phyloP scores from a whole-genome alignment of 1,140 invertebrate species.

The Delia radicum region DNA sequence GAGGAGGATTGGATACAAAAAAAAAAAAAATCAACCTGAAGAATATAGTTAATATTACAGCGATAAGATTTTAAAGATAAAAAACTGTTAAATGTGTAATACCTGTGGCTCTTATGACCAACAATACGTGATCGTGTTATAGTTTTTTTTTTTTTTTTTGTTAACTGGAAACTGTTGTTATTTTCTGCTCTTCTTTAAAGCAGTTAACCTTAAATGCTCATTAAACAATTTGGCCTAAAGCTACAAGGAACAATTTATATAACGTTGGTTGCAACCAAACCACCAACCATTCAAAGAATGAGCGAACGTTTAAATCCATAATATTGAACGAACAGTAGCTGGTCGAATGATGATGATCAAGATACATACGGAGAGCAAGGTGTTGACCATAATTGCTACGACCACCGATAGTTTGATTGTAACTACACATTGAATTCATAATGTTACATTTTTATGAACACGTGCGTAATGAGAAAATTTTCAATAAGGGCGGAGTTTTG shows the following conservation, averaged over 20 bases:
- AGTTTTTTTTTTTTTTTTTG: not conserved
- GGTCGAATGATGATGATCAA: not conserved
- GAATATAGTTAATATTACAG: not conserved
- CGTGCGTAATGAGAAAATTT: not conserved
- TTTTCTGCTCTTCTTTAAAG: not conserved
- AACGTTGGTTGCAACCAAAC: not conserved
- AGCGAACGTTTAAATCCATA: not conserved
- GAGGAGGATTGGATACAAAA: not conserved
- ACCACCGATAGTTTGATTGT: not conserved
- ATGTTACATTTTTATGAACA: not conserved
- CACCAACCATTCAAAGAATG: not conserved
- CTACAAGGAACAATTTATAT: not conserved
- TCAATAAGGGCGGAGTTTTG: not conserved
- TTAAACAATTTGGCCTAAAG: conserved; percentile 24
- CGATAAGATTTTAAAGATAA: conserved; percentile 18
- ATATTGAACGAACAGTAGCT: not conserved
- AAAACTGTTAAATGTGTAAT: conserved; percentile 17
- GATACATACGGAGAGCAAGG: not conserved
- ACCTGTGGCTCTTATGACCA: not conserved
- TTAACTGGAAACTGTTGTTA: not conserved
- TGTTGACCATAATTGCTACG: not conserved
- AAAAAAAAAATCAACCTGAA: not conserved
- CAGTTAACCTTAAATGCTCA: conserved; percentile 18
- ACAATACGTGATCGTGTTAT: conserved; percentile 24
- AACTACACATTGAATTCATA: not conserved